A percentile compares a stretch with the other conserved stretches of the same genome.
Conservation (phyloP, 2,113 vertebrate species). For the Anoura caudifer region DNA sequence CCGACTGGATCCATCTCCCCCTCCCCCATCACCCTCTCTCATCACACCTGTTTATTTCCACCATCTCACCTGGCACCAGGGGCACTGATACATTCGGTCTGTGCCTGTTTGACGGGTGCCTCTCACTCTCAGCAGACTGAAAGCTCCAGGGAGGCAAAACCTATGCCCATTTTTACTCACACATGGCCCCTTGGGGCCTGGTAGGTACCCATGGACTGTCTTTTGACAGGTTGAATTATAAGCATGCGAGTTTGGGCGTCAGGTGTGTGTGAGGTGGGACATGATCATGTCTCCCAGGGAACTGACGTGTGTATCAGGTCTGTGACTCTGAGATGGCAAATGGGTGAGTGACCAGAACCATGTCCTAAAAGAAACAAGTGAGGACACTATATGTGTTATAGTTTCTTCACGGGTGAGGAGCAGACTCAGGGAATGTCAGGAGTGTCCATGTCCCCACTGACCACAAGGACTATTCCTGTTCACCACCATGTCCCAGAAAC, state of each 20-base stretch:
- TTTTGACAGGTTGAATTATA: not conserved
- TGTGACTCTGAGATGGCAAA: not conserved
- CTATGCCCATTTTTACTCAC: not conserved
- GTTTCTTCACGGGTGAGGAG: not conserved
- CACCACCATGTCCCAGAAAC: not conserved
- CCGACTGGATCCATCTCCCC: not conserved
- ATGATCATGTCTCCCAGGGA: fast-evolving
- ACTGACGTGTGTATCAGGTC: not conserved
- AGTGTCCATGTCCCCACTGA: not conserved
- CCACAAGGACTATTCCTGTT: not conserved
- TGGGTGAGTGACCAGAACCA: not conserved
- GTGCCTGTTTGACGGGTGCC: not conserved
- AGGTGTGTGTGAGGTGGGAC: not conserved
- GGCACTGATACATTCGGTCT: not conserved
- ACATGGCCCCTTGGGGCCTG: not conserved
- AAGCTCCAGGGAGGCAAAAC: not conserved
- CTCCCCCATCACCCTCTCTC: not conserved
- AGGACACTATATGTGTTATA: not conserved
- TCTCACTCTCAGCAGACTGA: not conserved
- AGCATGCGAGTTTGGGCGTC: too few relatives aligned
- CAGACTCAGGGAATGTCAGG: not conserved
- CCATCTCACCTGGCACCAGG: fast-evolving
- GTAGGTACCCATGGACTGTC: not conserved
- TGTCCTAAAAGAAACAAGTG: not conserved
- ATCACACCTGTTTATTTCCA: not conserved